Conservation (phyloP, 2,888 invertebrate species). For the Andrena bicolor region DNA sequence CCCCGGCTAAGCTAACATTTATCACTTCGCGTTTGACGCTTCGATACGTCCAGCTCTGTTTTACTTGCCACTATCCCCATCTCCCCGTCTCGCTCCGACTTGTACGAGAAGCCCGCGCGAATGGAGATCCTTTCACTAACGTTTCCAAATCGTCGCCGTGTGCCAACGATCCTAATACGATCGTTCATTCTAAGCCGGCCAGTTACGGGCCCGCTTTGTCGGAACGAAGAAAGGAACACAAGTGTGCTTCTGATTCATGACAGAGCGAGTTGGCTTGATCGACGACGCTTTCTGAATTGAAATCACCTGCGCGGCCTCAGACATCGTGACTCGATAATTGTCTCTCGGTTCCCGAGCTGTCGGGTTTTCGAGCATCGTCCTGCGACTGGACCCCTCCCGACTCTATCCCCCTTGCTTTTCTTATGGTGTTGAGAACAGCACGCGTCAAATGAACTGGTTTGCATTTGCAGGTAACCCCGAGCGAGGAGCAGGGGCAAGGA, state of each 20-base stretch:
- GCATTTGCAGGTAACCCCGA: conserved; percentile 56
- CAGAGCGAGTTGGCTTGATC: background rate
- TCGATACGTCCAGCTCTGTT: conserved; percentile 56
- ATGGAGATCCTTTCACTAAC: conserved; percentile 66
- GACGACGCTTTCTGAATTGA: background rate
- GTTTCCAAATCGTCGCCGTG: conserved; percentile 62
- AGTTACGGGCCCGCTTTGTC: background rate
- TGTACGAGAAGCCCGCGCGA: conserved; percentile 24
- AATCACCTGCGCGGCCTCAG: background rate
- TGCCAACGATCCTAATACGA: conserved; percentile 32
- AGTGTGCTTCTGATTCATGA: conserved; percentile 13
- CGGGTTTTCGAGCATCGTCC: too few species aligned
- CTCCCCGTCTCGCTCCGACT: conserved; percentile 1
- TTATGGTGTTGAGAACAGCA: too few species aligned
- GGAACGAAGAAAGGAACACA: conserved; percentile 46
- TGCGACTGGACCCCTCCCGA: too few species aligned
- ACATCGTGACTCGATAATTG: background rate
- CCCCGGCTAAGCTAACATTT: conserved; percentile 54
- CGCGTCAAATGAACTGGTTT: background rate
- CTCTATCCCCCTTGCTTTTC: too few species aligned
- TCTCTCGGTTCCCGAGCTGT: background rate
- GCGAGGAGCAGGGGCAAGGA: conserved; percentile 74
- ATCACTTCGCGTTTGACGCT: conserved; percentile 55
- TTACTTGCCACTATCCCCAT: background rate
- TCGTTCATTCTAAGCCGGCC: conserved; percentile 19